These are phyloP conservation scores for Anarhynchus alexandrinus DNA, from an alignment of 2,113 vertebrate genomes.

Conservation along the genomic window DNA sequence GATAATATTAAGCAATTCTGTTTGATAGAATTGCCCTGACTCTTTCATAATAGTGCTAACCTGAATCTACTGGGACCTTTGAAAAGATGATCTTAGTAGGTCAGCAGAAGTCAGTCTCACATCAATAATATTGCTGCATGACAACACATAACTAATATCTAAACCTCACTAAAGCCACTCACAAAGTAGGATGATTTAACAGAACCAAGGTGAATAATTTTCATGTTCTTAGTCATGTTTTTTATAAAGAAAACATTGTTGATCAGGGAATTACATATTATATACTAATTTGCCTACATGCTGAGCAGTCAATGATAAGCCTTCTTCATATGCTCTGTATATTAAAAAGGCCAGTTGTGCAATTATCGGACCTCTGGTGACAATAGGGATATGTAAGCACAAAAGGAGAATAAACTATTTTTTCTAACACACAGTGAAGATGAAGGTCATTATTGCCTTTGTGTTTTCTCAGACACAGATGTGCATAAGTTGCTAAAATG, in stretches of 20 bases:
- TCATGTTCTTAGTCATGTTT: background rate
- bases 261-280: background rate
- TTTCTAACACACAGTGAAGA: background rate
- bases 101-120: background rate
- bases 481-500: background rate
- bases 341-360: background rate
- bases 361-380: background rate
- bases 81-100: background rate
- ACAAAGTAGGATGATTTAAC: background rate
- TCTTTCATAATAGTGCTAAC: background rate
- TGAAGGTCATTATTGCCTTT: background rate
- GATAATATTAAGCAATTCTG: background rate
- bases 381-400: background rate
- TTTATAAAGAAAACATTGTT: background rate
- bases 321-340: background rate
- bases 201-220: background rate
- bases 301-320: background rate
- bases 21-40: background rate
- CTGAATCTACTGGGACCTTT: background rate
- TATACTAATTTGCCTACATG: background rate
- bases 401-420: background rate
- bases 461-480: background rate
- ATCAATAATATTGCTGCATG: background rate
- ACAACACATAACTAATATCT: background rate
- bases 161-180: background rate